Evolutionary conservation across 2,888 invertebrate genomes (phyloP).

Genomic region (Ophonus ardosiacus): DNA sequence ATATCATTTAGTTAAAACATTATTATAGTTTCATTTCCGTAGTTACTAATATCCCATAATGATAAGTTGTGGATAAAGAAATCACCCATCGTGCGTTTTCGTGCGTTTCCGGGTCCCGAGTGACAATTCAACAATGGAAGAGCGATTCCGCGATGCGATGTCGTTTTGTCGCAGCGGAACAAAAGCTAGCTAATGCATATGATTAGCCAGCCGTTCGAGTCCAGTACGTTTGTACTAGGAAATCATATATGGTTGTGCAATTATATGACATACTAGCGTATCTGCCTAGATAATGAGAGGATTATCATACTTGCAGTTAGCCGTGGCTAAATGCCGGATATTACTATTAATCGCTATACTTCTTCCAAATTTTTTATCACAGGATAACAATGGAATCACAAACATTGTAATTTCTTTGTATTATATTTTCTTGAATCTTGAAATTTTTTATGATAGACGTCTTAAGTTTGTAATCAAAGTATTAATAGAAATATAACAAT

Average conservation of each 20-base stretch:
- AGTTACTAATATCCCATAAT: conserved; percentile 33
- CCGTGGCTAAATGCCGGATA: conserved; percentile 42
- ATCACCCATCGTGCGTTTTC: conserved; percentile 37
- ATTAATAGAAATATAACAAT: too few relatives aligned
- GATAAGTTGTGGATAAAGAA: neutral
- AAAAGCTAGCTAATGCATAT: conserved; percentile 51
- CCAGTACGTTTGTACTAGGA: conserved; percentile 58
- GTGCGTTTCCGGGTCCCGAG: conserved; percentile 33
- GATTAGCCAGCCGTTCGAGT: conserved; percentile 54
- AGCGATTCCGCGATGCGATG: conserved; percentile 41
- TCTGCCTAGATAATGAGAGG: conserved; percentile 44
- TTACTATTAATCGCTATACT: conserved; percentile 4
- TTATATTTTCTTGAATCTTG: neutral
- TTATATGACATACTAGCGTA: conserved; percentile 60
- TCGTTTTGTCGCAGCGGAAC: conserved; percentile 41
- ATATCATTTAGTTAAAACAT: conserved; percentile 42
- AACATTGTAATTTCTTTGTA: neutral
- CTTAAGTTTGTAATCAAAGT: too few relatives aligned
- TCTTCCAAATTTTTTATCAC: neutral
- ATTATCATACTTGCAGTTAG: conserved; percentile 4
- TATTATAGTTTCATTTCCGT: conserved; percentile 32
- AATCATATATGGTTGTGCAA: conserved; percentile 57
- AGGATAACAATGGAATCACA: neutral
- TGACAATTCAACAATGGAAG: conserved; percentile 36
- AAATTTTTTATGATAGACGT: neutral